Base-by-base conservation (phyloP, 2,888 invertebrate genomes). In the Deroplatys truncata region DNA sequence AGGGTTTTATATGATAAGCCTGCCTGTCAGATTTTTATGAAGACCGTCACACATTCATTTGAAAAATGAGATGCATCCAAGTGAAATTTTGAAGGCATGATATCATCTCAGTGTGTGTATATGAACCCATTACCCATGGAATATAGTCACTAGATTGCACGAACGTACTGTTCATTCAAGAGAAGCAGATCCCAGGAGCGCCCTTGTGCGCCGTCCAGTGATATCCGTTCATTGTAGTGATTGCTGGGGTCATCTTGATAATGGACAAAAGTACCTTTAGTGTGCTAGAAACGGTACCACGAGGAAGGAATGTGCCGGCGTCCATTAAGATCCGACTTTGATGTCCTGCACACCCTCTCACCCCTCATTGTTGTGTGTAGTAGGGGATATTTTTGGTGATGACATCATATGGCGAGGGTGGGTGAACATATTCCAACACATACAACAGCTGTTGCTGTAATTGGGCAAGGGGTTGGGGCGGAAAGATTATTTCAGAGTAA, bases 401-500 rank as follows among this genome's bases (percentile, higher is more conserved):
- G 87, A 87, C 87, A 87, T 87, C 87, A 87, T 87, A 83, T 87
- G 87, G 83, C 28, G 82, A 56, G 28, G 28, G 87, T n/a, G n/a
- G 87, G 43, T 87, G 87, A 82, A n/a, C 86, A 82, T 82, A 28
- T 86, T 87, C 35, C 83, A 35, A 35, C 83, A n/a, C 83, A 35
- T 28, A 87, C 87, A 87, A 87, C 87, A 87, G 31, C 87, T 87
- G 87, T 83, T 87, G 83, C 83, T 35, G 87, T 87, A 87, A 87
- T 87, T 87, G 87, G 56, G 56, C 56, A 83, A 87, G 83, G 82
- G 83, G 56, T 4, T 35, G 87, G n/a, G 87, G 83, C 10, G 82
- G 87, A 10, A 83, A 83, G 87, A 87, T 87, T 87, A 87, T 87
- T 87, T 87, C 87, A 87, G 87, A 87, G 87, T 83, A 87, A 87